Conservation (phyloP, 1,140 invertebrate species). For the Aplysia californica region DNA sequence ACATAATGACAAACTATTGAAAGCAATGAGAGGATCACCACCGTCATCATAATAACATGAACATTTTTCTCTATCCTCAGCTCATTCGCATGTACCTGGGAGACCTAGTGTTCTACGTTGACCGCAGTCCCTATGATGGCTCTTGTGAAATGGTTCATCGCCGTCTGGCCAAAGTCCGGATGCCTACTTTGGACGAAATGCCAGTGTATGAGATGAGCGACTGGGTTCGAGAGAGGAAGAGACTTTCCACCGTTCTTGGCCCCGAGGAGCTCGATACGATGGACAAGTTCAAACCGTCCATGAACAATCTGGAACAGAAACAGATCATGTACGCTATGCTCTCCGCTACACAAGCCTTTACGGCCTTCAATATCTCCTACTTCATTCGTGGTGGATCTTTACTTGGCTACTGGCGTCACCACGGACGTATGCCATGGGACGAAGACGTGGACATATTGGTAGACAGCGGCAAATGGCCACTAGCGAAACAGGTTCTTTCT, state of each 20-base stretch:
- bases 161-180: constrained; percentile 1
- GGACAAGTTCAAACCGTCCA: constrained; percentile 25
- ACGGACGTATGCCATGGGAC: constrained; percentile 29
- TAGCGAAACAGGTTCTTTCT: constrained; percentile 8
- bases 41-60: too few relatives aligned
- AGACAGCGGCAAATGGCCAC: constrained; percentile 3
- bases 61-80: background rate
- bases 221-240: background rate
- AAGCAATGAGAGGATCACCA: too few relatives aligned
- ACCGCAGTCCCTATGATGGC: constrained; percentile 5
- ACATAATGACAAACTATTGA: too few relatives aligned
- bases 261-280: background rate
- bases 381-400: constrained; percentile 15
- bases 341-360: constrained; percentile 17
- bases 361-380: constrained; percentile 23
- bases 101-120: constrained; percentile 5
- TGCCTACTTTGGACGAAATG: constrained; percentile 5
- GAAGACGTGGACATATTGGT: constrained; percentile 28
- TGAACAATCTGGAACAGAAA: constrained; percentile 18
- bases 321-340: constrained; percentile 22
- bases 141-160: constrained; percentile 5
- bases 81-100: background rate
- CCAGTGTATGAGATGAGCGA: constrained; percentile 3
- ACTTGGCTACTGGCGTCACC: constrained; percentile 21
- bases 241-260: background rate